Percentiles rank a stretch among this genome's conserved stretches.
Conservation (phyloP, 2,888 invertebrate species). For the Molanna angustata region DNA sequence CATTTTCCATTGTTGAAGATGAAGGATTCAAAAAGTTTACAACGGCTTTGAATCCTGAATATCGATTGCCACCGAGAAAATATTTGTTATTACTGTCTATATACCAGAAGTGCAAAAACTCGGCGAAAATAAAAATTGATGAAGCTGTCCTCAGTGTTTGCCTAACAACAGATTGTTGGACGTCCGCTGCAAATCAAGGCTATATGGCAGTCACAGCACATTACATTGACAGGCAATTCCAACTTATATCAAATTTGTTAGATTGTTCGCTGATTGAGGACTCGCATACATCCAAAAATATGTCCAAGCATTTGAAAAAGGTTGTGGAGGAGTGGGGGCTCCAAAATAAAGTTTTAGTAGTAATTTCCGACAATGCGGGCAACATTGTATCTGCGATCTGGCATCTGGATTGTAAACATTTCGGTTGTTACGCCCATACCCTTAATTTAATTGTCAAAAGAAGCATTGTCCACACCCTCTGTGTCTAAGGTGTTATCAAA, state of each 20-base stretch:
- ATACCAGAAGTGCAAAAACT: neutral
- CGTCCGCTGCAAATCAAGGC: neutral
- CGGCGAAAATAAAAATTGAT: neutral
- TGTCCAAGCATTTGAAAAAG: neutral
- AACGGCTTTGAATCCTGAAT: neutral
- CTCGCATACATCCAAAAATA: neutral
- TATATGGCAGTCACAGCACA: conserved; percentile 2
- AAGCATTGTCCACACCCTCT: neutral
- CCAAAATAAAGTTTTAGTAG: neutral
- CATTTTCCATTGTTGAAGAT: conserved; percentile 1
- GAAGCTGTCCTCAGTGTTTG: neutral
- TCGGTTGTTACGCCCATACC: neutral
- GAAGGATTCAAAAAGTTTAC: neutral
- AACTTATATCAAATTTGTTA: neutral
- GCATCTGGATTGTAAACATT: neutral
- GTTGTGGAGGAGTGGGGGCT: conserved; percentile 1
- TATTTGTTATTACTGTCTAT: neutral
- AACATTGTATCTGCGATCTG: neutral
- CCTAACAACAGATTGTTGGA: conserved; percentile 3
- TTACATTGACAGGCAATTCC: neutral
- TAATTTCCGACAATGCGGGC: conserved; percentile 1
- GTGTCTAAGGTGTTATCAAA: neutral
- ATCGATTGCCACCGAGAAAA: conserved; percentile 1
- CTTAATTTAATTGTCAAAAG: neutral
- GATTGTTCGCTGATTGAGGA: neutral